Conservation (phyloP, 2,888 invertebrate species). For the Tachystola acroxantha region DNA sequence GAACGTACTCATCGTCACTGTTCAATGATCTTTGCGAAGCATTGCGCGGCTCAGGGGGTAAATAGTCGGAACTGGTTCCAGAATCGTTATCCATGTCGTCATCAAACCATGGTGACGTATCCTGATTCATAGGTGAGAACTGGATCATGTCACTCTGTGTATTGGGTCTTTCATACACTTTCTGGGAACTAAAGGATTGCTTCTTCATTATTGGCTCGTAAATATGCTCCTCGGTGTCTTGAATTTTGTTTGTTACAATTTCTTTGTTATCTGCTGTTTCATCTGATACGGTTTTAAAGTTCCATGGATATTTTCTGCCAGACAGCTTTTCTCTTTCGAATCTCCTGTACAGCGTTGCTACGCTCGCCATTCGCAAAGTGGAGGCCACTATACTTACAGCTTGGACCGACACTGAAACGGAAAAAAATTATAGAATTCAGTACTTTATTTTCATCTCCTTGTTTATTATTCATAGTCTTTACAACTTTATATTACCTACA, state of each 20-base stretch:
- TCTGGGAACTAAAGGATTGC: constrained; percentile 25
- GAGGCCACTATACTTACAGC: constrained; percentile 82
- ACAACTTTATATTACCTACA: too few species aligned
- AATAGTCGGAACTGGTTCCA: constrained; percentile 53
- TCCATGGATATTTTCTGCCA: constrained; percentile 87
- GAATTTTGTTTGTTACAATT: too few species aligned
- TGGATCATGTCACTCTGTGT: constrained; percentile 55
- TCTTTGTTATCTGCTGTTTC: constrained; percentile 16
- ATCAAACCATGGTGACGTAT: constrained; percentile 33
- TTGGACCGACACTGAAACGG: constrained; percentile 80
- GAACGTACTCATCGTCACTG: constrained; percentile 58
- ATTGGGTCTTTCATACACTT: constrained; percentile 13
- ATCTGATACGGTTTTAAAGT: constrained; percentile 17
- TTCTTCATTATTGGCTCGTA: constrained; percentile 45
- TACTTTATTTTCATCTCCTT: too few species aligned
- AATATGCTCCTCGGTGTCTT: constrained; percentile 28
- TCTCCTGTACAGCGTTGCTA: constrained; percentile 84
- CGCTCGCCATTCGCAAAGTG: constrained; percentile 82
- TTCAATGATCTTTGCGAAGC: constrained; percentile 28
- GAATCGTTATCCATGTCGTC: constrained; percentile 48
- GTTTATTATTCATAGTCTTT: too few species aligned
- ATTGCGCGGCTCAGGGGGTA: constrained; percentile 26
- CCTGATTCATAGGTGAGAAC: constrained; percentile 49
- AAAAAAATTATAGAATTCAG: too few species aligned
- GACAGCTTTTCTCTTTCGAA: constrained; percentile 87